Evolutionary conservation across 2,888 invertebrate species (phyloP).

Genomic region (Acrocera orbiculus): DNA sequence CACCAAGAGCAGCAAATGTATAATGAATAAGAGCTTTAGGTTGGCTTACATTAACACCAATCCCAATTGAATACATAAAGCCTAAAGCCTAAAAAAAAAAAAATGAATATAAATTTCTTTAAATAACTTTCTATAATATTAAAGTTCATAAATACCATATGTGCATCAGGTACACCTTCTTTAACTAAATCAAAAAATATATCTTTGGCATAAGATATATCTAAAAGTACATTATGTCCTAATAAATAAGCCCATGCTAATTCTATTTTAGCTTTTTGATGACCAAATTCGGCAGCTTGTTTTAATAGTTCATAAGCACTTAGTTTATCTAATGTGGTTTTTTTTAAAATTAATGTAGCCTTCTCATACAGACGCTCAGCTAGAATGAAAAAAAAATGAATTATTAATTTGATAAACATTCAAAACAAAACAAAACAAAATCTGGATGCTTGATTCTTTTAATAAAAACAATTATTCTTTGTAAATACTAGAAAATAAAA

Average conservation of each 20-base stretch:
- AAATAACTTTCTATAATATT: neutral
- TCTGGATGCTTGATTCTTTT: too few species aligned
- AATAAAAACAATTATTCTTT: too few species aligned
- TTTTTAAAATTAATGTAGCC: slow-evolving; percentile 51
- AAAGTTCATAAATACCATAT: slow-evolving; percentile 45
- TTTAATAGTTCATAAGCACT: slow-evolving; percentile 60
- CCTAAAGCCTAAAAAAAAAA: slow-evolving; percentile 50
- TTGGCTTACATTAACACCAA: slow-evolving; percentile 75
- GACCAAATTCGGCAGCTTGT: slow-evolving; percentile 64
- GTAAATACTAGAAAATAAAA: too few species aligned
- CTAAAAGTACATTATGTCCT: slow-evolving; percentile 60
- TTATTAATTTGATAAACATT: slow-evolving; percentile 18
- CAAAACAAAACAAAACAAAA: too few species aligned
- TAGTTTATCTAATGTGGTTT: slow-evolving; percentile 50
- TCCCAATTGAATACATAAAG: slow-evolving; percentile 72
- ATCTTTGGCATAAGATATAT: slow-evolving; percentile 53
- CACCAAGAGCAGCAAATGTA: slow-evolving; percentile 78
- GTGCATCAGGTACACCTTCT: slow-evolving; percentile 70
- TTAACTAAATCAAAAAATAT: slow-evolving; percentile 61
- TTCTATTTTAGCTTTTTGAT: slow-evolving; percentile 62
- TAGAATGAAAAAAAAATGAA: slow-evolving; percentile 21
- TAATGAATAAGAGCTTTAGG: slow-evolving; percentile 80
- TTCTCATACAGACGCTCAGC: slow-evolving; percentile 58
- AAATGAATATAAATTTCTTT: neutral
- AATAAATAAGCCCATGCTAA: slow-evolving; percentile 79